Evolutionary conservation across 1,140 invertebrate species (phyloP).

Genomic region (Scaptomyza hsui): DNA sequence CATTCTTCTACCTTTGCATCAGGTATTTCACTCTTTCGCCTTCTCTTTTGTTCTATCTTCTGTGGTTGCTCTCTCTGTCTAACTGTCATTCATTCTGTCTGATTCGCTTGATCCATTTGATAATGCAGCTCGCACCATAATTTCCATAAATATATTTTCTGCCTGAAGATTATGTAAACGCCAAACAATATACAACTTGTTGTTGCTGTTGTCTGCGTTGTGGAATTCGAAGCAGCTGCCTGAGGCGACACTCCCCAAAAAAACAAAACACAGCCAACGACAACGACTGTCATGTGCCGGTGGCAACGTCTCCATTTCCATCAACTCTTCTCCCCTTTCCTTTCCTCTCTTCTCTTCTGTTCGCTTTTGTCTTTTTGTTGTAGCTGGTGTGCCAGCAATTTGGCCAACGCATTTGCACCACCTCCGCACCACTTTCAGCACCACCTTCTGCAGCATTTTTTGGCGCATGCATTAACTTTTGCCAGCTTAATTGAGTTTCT

Average conservation of each 20-base stretch:
- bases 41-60: not conserved
- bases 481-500: slow-evolving; percentile 32
- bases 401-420: slow-evolving; percentile 30
- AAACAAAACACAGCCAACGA: slow-evolving; percentile 10
- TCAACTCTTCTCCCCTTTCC: no score
- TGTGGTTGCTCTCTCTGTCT: not conserved
- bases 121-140: slow-evolving; percentile 65
- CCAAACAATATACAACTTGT: not conserved
- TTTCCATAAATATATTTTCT: slow-evolving; percentile 64
- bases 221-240: slow-evolving; percentile 67
- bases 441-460: no score
- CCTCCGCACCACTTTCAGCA: not conserved
- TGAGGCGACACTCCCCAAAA: slow-evolving; percentile 66
- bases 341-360: no score
- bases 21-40: not conserved
- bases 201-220: slow-evolving; percentile 41
- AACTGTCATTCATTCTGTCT: slow-evolving; percentile 33
- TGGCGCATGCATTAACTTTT: not conserved
- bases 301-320: slow-evolving; percentile 35
- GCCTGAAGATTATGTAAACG: slow-evolving; percentile 66
- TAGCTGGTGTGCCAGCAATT: slow-evolving; percentile 25
- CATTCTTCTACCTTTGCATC: not conserved
- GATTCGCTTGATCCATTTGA: slow-evolving; percentile 53
- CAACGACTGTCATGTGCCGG: slow-evolving; percentile 29
- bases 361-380: not conserved